phyloP scores from a whole-genome alignment of 2,797 vertebrate species.

The Hippopotamyrus pictus region DNA sequence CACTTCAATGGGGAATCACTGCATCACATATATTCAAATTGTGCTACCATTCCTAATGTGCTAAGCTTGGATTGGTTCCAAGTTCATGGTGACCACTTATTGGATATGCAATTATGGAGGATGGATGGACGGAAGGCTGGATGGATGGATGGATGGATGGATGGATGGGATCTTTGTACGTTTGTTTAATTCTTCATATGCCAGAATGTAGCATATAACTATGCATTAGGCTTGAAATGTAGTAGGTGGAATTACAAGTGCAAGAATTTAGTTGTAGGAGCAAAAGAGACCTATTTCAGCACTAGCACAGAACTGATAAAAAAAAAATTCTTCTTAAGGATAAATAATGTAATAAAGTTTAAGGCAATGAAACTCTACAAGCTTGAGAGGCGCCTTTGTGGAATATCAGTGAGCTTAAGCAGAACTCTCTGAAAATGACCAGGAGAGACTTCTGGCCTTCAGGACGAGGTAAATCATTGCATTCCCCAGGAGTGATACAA shows the following conservation, averaged over 20 bases:
- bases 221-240: not conserved
- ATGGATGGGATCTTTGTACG: not conserved
- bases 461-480: not conserved
- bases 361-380: not conserved
- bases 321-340: not conserved
- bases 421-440: not conserved
- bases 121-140: not conserved
- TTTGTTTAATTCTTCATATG: not conserved
- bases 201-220: not conserved
- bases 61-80: not conserved
- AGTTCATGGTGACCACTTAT: not conserved
- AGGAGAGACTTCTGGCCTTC: not conserved
- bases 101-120: not conserved
- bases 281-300: not conserved
- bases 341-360: not conserved
- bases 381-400: not conserved
- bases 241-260: not conserved
- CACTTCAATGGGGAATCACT: too few species aligned
- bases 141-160: not conserved
- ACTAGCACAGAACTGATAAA: not conserved
- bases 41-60: not conserved
- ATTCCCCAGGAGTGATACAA: not conserved
- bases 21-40: not conserved
- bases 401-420: not conserved
- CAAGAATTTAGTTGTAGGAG: not conserved